Evolutionary conservation across 2,888 invertebrate species (phyloP).

Genomic region (Habrosyne pyritoides): DNA sequence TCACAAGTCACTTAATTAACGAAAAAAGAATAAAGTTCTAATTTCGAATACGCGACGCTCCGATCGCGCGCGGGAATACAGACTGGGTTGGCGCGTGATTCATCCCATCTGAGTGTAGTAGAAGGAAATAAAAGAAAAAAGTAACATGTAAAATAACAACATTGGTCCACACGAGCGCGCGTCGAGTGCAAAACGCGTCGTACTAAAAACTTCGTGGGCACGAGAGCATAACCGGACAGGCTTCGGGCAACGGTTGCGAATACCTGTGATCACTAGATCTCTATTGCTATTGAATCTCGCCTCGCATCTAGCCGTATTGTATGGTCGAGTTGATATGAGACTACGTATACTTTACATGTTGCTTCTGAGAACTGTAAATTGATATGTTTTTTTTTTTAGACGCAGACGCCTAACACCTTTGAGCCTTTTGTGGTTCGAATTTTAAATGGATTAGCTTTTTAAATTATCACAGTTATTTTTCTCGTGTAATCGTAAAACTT

Average conservation of each 20-base stretch:
- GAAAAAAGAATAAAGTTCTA: slow-evolving; percentile 28
- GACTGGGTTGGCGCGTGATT: slow-evolving; percentile 65
- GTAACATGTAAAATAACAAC: slow-evolving; percentile 37
- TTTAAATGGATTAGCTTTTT: not conserved
- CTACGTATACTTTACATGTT: not conserved
- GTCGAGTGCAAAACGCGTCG: slow-evolving; percentile 32
- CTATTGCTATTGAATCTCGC: slow-evolving; percentile 11
- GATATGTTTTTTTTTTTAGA: not conserved
- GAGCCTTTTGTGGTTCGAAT: not conserved
- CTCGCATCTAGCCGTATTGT: slow-evolving; percentile 7
- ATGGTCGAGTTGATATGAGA: slow-evolving; percentile 2
- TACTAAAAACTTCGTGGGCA: slow-evolving; percentile 38
- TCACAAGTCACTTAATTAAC: not conserved
- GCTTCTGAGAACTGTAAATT: slow-evolving; percentile 1
- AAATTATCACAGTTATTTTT: not conserved
- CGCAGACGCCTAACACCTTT: not conserved
- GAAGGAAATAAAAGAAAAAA: slow-evolving; percentile 54
- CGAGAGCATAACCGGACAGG: slow-evolving; percentile 58
- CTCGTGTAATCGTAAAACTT: not conserved
- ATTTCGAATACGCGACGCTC: slow-evolving; percentile 42
- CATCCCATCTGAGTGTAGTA: slow-evolving; percentile 59
- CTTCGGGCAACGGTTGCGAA: slow-evolving; percentile 39
- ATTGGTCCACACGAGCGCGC: slow-evolving; percentile 26
- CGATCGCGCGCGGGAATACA: slow-evolving; percentile 52
- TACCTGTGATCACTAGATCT: slow-evolving; percentile 12